These are phyloP conservation scores for Catharus ustulatus DNA, from an alignment of 2,797 vertebrate genomes.

Conservation along the genomic window DNA sequence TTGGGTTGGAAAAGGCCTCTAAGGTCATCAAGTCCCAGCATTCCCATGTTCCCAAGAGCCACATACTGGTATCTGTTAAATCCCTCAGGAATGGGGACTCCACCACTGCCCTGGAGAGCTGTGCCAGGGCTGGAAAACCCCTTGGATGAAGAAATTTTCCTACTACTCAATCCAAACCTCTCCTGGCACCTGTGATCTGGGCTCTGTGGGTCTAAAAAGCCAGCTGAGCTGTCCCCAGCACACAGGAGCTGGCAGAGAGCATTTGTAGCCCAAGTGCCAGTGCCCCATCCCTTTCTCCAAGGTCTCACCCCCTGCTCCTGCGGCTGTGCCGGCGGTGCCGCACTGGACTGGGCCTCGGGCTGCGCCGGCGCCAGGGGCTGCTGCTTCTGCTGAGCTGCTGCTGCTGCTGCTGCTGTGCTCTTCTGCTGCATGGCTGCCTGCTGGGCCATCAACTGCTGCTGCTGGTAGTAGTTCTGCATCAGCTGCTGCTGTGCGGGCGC, in stretches of 20 bases:
- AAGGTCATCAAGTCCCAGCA: not conserved
- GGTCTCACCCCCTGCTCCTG: constrained; percentile 75
- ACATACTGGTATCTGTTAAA: not conserved
- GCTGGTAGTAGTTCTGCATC: constrained; percentile 81
- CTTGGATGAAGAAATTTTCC: not conserved
- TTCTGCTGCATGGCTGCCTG: constrained; percentile 78
- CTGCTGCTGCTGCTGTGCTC: constrained; percentile 42
- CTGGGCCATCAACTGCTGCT: constrained; percentile 74
- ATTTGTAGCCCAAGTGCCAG: not conserved
- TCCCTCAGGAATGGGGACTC: not conserved
- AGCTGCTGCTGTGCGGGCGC: constrained; percentile 77
- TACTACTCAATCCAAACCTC: not conserved
- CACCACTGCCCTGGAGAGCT: not conserved
- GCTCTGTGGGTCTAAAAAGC: not conserved
- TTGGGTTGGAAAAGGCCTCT: not conserved
- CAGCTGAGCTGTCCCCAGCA: not conserved
- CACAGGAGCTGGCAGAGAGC: not conserved
- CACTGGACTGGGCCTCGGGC: constrained; percentile 31
- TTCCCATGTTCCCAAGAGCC: not conserved
- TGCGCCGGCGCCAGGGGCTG: constrained; percentile 16
- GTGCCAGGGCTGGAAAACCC: not conserved
- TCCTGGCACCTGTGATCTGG: not conserved
- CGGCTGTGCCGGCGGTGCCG: not conserved
- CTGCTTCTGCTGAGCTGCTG: constrained; percentile 67
- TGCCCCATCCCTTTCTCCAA: not conserved